Percentiles rank a stretch among this genome's conserved stretches.
phyloP scores from a whole-genome alignment of 2,797 vertebrate species.

The Protonibea diacanthus region DNA sequence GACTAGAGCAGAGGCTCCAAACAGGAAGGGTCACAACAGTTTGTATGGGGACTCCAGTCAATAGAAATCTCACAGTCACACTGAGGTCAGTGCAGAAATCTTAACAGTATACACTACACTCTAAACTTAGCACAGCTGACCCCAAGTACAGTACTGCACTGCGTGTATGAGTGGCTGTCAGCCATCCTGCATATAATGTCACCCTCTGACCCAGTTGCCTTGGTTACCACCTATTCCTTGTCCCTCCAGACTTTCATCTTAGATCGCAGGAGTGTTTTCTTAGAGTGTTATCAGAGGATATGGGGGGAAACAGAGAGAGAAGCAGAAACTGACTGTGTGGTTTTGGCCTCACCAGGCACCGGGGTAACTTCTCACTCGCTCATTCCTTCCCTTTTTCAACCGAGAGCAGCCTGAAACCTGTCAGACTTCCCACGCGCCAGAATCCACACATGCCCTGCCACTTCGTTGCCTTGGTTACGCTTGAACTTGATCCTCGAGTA shows the following conservation, averaged over 20 bases:
- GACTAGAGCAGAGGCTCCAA: constrained; percentile 20
- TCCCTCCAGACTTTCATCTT: constrained; percentile 53
- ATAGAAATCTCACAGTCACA: constrained; percentile 41
- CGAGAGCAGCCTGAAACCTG: constrained; percentile 55
- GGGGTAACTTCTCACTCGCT: constrained; percentile 36
- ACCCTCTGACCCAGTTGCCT: constrained; percentile 72
- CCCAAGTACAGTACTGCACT: constrained; percentile 25
- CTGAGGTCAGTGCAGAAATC: constrained; percentile 40
- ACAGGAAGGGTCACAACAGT: constrained; percentile 19
- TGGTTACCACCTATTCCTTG: constrained; percentile 64
- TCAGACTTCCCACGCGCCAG: constrained; percentile 48
- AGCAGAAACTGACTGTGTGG: constrained; percentile 22
- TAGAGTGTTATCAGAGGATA: constrained; percentile 25
- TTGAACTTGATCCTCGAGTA: constrained; percentile 28
- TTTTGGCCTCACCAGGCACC: constrained; percentile 43
- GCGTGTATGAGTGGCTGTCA: constrained; percentile 60
- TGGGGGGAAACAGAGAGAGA: neutral
- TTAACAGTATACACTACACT: constrained; percentile 24
- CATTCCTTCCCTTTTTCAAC: constrained; percentile 29
- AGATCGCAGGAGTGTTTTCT: constrained; percentile 56
- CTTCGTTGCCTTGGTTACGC: constrained; percentile 57
- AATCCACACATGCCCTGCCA: constrained; percentile 46
- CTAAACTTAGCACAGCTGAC: constrained; percentile 39
- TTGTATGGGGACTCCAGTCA: constrained; percentile 36
- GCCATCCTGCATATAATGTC: constrained; percentile 53